Conservation (phyloP, 2,888 invertebrate species). For the Tetramorium bicarinatum region DNA sequence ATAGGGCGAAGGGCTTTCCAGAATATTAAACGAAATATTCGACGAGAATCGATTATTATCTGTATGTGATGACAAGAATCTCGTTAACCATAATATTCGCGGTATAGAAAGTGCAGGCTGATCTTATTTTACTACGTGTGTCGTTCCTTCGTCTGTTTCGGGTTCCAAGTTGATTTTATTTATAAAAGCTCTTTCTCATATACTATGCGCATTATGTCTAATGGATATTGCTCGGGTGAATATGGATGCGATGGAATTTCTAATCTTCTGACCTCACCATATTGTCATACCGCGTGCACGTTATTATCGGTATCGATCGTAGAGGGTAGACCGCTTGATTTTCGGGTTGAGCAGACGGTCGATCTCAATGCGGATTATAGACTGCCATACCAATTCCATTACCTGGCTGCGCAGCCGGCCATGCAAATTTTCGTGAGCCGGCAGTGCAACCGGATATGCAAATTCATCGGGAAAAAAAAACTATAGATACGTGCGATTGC, state of each 20-base stretch:
- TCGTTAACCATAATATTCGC: neutral
- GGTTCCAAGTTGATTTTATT: neutral
- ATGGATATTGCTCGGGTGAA: constrained; percentile 12
- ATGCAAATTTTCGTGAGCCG: constrained; percentile 56
- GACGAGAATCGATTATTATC: constrained; percentile 8
- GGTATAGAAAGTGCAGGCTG: neutral
- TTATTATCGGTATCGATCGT: constrained; percentile 58
- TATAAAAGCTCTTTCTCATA: neutral
- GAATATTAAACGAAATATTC: constrained; percentile 18
- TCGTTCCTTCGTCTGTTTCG: neutral
- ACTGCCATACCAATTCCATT: constrained; percentile 56
- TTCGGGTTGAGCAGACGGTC: constrained; percentile 53
- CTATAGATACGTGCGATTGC: constrained; percentile 41
- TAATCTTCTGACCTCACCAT: constrained; percentile 50
- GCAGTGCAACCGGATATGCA: constrained; percentile 50
- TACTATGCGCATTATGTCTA: neutral
- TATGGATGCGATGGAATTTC: constrained; percentile 56
- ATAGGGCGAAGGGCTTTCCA: neutral
- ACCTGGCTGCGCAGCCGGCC: constrained; percentile 45
- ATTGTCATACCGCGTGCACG: constrained; percentile 54
- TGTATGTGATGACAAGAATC: neutral
- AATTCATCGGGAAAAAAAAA: constrained; percentile 39
- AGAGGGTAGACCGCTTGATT: constrained; percentile 56
- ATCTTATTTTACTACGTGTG: neutral
- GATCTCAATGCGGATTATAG: constrained; percentile 57